phyloP scores from a whole-genome alignment of 2,113 vertebrate genomes.

The Otolemur garnettii region DNA sequence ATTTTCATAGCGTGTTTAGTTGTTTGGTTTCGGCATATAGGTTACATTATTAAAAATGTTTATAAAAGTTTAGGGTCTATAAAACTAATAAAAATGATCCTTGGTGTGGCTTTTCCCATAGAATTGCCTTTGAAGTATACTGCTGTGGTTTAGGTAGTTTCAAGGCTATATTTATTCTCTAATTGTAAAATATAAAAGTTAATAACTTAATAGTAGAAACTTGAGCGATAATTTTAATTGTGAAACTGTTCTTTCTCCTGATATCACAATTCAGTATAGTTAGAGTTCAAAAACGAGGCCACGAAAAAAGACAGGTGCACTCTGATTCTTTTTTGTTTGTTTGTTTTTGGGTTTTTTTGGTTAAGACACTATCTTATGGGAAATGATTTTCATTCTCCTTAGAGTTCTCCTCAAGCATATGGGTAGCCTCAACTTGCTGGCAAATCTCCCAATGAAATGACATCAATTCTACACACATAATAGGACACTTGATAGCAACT shows the following conservation, averaged over 20 bases:
- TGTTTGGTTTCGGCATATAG: slow-evolving; percentile 82
- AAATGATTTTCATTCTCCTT: neutral
- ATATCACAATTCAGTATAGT: slow-evolving; percentile 64
- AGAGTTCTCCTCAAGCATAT: neutral
- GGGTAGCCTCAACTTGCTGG: neutral
- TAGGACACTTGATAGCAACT: neutral
- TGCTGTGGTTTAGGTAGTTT: slow-evolving; percentile 79
- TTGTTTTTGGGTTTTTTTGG: no score
- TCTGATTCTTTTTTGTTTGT: neutral
- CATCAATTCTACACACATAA: fast-evolving
- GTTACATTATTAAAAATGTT: slow-evolving; percentile 79
- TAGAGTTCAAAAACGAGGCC: slow-evolving; percentile 55
- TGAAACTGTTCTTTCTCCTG: slow-evolving; percentile 78
- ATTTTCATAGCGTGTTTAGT: slow-evolving; percentile 70
- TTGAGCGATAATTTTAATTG: slow-evolving; percentile 82
- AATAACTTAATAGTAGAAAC: slow-evolving; percentile 83
- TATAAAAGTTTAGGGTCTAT: slow-evolving; percentile 78
- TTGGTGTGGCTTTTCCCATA: slow-evolving; percentile 76
- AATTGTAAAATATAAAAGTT: slow-evolving; percentile 85
- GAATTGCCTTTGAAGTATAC: slow-evolving; percentile 80
- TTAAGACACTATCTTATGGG: neutral
- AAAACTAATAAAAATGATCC: slow-evolving; percentile 78
- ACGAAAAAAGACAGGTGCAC: neutral
- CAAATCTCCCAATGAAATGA: neutral
- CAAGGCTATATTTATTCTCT: slow-evolving; percentile 83